Evolutionary conservation across 1,140 invertebrate genomes (phyloP), one percentile per base, ranked within the genome.

Genomic region (Danaus melanippus): DNA sequence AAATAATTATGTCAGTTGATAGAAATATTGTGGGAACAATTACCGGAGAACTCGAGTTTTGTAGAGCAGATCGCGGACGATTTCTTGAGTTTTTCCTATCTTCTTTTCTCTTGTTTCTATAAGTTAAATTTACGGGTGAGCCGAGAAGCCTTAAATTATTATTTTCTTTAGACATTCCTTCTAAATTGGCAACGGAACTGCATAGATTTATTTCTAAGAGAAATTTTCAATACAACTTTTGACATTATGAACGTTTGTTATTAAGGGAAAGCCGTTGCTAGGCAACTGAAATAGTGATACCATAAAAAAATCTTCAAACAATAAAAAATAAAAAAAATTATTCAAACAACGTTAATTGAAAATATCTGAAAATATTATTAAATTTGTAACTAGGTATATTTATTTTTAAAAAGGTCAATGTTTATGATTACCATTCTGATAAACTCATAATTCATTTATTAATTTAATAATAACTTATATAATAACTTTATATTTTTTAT

Each of bases 91-190:
- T 74, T 17, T 76, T 79, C 56, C 58, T 79, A 8, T 82, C 80
- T 46, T 86, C 79, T 52, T 73, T 80, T 53, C 76, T 84, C 56
- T 83, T 86, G 50, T 64, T 72, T 56, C 83, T 68, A 48, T 82
- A 80, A 3, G 78, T 76, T 39, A 86, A 61, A 63, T 84, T 86
- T 40, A 86, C 78, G 47, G 83, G 83, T 10, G 83, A 86, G 46
- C 83, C 83, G 9, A 80, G 59, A 53, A 86, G 63, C 17, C 83
- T 68, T 51, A 86, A 67, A 58, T 78, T 84, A 45, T 68, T 64
- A 57, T 74, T 83, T 64, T 86, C 81, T 61, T 86, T 86, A 61
- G 83, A 84, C 83, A 86, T 86, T 69, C 67, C 76, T 69, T 71
- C 60, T 62, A 65, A 43, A 17, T 40, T 42, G 46, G 40, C 50